A percentile compares a stretch with the other conserved stretches of the same genome.
Evolutionary conservation across 2,888 invertebrate genomes (phyloP).

Genomic region (Idaea aversata): DNA sequence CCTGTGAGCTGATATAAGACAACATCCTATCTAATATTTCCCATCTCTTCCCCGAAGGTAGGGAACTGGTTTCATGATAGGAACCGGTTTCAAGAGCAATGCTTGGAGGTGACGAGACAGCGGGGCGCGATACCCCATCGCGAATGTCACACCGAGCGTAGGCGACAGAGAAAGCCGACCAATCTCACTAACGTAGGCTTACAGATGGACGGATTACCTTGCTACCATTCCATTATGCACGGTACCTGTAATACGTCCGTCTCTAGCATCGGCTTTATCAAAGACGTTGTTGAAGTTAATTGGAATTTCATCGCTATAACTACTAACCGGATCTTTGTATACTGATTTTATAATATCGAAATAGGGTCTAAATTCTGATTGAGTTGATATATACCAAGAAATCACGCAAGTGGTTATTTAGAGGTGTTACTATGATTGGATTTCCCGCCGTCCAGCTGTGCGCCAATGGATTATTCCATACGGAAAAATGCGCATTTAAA

Average conservation of each 20-base stretch:
- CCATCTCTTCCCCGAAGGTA: no score
- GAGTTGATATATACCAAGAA: background rate
- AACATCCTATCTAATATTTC: no score
- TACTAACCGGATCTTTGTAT: constrained; percentile 2
- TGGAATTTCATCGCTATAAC: constrained; percentile 17
- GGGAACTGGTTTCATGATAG: no score
- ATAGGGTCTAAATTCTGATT: background rate
- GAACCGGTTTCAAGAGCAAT: constrained; percentile 13
- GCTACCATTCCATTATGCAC: background rate
- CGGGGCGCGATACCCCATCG: constrained; percentile 37
- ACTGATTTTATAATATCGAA: background rate
- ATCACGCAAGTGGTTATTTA: background rate
- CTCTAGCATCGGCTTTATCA: background rate
- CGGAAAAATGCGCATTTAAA: no score
- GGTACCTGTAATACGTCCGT: background rate
- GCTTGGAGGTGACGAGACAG: constrained; percentile 26
- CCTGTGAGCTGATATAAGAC: no score
- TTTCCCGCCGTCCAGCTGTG: no score
- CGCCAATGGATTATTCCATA: no score
- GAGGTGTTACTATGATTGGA: no score
- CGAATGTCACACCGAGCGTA: constrained; percentile 51
- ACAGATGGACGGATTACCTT: background rate
- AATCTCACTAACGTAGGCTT: constrained; percentile 39
- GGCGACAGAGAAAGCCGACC: constrained; percentile 47
- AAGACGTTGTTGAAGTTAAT: background rate